Evolutionary conservation across 2,797 vertebrate species (phyloP).

Genomic region (Anguilla obscura): DNA sequence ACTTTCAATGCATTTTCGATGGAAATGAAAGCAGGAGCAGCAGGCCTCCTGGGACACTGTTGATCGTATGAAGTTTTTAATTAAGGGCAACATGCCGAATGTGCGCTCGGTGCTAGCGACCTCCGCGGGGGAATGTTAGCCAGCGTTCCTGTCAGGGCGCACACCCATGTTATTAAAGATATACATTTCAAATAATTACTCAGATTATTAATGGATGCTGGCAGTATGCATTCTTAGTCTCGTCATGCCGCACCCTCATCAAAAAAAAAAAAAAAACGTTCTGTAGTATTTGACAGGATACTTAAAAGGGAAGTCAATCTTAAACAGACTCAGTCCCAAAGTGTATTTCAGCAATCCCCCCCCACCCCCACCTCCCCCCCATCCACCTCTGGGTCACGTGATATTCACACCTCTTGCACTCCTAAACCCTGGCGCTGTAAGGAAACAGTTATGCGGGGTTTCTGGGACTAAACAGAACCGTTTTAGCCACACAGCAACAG

Average conservation of each 20-base stretch:
- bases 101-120: neutral
- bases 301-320: neutral
- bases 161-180: neutral
- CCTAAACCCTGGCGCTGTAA: too few species aligned
- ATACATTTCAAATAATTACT: neutral
- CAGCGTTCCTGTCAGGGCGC: neutral
- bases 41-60: neutral
- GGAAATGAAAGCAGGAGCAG: neutral
- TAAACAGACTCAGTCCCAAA: neutral
- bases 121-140: neutral
- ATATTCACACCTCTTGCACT: too few species aligned
- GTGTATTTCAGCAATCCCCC: neutral
- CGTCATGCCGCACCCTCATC: neutral
- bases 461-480: too few species aligned
- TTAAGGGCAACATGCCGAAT: neutral
- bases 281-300: neutral
- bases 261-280: neutral
- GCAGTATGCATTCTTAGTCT: neutral
- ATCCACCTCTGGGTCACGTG: too few species aligned
- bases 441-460: too few species aligned
- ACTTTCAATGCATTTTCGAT: neutral
- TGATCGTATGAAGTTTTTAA: neutral
- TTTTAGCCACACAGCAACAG: too few species aligned
- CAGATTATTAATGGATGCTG: neutral
- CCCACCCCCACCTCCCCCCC: too few species aligned